phyloP scores from a whole-genome alignment of 2,888 invertebrate species.

The Graphium colonna region DNA sequence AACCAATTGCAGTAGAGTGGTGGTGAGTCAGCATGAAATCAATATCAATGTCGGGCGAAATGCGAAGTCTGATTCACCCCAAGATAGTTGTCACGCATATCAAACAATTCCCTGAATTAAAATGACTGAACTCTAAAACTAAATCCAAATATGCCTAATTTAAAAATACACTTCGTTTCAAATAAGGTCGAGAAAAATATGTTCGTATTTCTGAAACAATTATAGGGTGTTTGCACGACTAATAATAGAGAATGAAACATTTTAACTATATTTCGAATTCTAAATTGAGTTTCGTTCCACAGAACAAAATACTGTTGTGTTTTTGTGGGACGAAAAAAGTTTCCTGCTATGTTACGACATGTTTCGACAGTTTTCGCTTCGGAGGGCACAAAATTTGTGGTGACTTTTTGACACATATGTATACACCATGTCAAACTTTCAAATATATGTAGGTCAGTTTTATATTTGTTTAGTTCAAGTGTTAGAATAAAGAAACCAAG shows the following conservation, averaged over 20 bases:
- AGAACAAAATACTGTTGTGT: conserved; percentile 8
- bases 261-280: not conserved
- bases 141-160: no score
- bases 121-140: no score
- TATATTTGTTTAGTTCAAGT: not conserved
- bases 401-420: conserved; percentile 3
- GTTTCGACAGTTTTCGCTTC: conserved; percentile 12
- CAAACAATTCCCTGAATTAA: no score
- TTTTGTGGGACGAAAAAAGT: conserved; percentile 3
- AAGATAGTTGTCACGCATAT: no score
- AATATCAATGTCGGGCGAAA: no score
- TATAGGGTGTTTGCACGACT: not conserved
- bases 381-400: conserved; percentile 2
- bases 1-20: no score
- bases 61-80: no score
- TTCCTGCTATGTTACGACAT: conserved; percentile 4
- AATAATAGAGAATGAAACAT: not conserved
- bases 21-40: no score
- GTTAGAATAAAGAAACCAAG: no score
- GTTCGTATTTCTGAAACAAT: not conserved
- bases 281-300: not conserved
- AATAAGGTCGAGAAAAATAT: not conserved
- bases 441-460: not conserved
- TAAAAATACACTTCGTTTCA: no score
- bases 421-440: conserved; percentile 3